Conservation (phyloP, 2,888 invertebrate genomes). For the Asteroscopus sphinx region DNA sequence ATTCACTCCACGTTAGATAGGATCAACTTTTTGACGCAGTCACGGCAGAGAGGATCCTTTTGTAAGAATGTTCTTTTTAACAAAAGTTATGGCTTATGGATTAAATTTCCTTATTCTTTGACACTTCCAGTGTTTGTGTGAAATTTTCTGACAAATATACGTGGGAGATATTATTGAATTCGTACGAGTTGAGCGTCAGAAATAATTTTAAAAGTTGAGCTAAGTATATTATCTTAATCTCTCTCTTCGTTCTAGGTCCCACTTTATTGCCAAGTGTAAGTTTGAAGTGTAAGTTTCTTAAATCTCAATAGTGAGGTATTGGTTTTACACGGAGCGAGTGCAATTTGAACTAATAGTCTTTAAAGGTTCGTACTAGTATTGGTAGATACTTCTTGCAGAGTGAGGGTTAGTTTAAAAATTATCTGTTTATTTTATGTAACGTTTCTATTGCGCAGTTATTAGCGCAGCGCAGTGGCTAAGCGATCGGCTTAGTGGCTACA, state of each 20-base stretch:
- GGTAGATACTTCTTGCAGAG: no score
- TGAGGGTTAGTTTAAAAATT: no score
- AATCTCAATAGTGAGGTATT: background rate
- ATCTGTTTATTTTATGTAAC: no score
- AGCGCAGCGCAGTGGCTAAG: no score
- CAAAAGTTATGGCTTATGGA: slow-evolving; percentile 82
- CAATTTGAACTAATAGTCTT: background rate
- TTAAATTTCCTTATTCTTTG: slow-evolving; percentile 82
- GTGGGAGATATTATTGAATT: slow-evolving; percentile 45
- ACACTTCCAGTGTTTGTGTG: slow-evolving; percentile 68
- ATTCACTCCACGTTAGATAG: slow-evolving; percentile 60
- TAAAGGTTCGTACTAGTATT: no score
- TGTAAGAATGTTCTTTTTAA: slow-evolving; percentile 81
- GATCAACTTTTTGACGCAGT: slow-evolving; percentile 84
- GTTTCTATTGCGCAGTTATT: no score
- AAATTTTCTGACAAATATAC: slow-evolving; percentile 60
- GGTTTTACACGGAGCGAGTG: background rate
- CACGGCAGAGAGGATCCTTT: slow-evolving; percentile 77
- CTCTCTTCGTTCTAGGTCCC: background rate
- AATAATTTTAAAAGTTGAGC: slow-evolving; percentile 26
- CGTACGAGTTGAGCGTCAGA: slow-evolving; percentile 12
- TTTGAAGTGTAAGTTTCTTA: background rate
- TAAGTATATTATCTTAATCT: slow-evolving; percentile 15
- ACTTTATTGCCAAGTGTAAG: background rate
- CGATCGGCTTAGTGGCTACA: no score